These are phyloP conservation scores for Ischnura elegans DNA, from an alignment of 2,888 invertebrate species.

Conservation along the genomic window DNA sequence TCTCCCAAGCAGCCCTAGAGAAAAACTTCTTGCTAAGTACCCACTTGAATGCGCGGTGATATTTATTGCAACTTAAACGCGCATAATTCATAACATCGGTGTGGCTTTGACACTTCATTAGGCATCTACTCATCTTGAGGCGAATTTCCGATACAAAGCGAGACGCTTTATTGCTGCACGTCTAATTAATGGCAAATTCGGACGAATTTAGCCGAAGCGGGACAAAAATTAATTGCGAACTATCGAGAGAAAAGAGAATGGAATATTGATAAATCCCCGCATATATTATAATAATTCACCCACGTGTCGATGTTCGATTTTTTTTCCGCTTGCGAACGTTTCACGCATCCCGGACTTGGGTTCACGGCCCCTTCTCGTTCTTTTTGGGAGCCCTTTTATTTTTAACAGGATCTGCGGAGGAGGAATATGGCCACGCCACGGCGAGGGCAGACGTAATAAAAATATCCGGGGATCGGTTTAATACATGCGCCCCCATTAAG, in stretches of 20 bases:
- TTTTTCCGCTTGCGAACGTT: background rate
- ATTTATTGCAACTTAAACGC: no score
- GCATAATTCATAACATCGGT: no score
- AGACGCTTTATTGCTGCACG: background rate
- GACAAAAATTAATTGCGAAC: background rate
- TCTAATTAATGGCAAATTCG: background rate
- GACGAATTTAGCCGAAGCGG: background rate
- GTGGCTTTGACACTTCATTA: no score
- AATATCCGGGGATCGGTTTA: background rate
- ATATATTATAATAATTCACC: background rate
- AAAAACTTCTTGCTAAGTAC: no score
- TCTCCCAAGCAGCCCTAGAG: no score
- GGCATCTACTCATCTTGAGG: background rate
- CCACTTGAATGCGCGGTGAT: no score
- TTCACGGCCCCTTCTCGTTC: background rate
- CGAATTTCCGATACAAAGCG: background rate
- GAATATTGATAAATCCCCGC: background rate
- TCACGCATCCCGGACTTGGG: background rate
- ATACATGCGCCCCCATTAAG: constrained; percentile 36
- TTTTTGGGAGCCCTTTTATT: background rate
- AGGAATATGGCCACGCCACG: background rate
- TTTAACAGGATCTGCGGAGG: background rate
- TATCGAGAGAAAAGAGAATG: background rate
- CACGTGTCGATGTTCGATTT: background rate
- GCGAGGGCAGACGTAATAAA: background rate